A percentile compares a stretch with the other conserved stretches of the same genome.
phyloP scores from a whole-genome alignment of 1,140 invertebrate genomes.

The Drosophila chauvacae region DNA sequence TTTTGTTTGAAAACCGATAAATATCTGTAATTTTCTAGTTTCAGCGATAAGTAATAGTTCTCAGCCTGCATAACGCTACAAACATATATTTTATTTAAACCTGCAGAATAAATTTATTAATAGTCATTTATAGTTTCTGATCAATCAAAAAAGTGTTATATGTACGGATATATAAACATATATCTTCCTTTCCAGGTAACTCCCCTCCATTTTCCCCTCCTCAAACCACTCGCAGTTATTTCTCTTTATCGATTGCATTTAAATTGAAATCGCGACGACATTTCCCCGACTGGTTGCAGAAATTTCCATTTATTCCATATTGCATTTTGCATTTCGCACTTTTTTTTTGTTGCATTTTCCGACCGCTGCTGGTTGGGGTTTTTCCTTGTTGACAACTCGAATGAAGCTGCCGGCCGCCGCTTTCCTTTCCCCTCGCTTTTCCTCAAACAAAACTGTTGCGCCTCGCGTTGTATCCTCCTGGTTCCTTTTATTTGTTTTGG shows the following conservation, averaged over 20 bases:
- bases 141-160: not conserved
- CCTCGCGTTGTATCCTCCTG: constrained; percentile 56
- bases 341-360: constrained; percentile 14
- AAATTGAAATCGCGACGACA: constrained; percentile 54
- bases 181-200: not conserved
- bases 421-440: not conserved
- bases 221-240: constrained; percentile 25
- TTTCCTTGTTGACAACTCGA: constrained; percentile 49
- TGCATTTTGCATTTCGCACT: constrained; percentile 53
- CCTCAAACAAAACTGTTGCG: constrained; percentile 73
- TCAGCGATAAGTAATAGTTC: too few species aligned
- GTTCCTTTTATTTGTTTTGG: too few species aligned
- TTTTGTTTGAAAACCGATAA: too few species aligned
- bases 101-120: not conserved
- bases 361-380: constrained; percentile 42
- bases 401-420: constrained; percentile 36
- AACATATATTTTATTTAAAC: not conserved
- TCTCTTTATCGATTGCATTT: constrained; percentile 54
- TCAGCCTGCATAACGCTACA: too few species aligned
- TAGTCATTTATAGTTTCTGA: constrained; percentile 7
- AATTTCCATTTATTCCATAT: constrained; percentile 50
- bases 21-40: too few species aligned
- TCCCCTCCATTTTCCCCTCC: not conserved
- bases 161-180: not conserved
- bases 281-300: constrained; percentile 38